Conservation (phyloP, 2,113 vertebrate genomes). For the Acanthisitta chloris region DNA sequence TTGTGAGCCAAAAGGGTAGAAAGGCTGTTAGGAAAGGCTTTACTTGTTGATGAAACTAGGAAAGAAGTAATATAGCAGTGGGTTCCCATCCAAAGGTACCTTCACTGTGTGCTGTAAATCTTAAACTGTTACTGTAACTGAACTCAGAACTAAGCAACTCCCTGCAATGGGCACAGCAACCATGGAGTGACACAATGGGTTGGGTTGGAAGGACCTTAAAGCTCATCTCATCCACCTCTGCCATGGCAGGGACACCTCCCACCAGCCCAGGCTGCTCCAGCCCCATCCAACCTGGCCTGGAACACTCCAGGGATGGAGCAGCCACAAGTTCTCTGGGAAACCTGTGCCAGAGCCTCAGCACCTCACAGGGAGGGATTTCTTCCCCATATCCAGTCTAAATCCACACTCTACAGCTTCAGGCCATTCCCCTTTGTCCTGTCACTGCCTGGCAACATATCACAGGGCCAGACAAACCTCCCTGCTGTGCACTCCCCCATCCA, state of each 20-base stretch:
- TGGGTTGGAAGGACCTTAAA: background rate
- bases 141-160: background rate
- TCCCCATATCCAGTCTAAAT: background rate
- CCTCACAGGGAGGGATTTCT: rapidly evolving
- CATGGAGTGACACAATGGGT: too few relatives aligned
- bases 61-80: background rate
- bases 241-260: background rate
- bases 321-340: background rate
- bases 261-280: background rate
- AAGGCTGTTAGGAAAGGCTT: background rate
- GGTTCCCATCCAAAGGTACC: background rate
- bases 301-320: background rate
- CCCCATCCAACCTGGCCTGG: background rate
- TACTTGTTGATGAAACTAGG: background rate
- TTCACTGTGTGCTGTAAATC: background rate
- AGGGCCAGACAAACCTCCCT: rapidly evolving
- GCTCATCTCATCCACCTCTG: rapidly evolving
- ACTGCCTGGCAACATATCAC: background rate
- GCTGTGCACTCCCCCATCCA: background rate
- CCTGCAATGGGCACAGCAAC: background rate
- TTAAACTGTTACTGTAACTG: background rate
- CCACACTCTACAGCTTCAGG: background rate
- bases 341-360: background rate
- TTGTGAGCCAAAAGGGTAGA: background rate
- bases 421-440: background rate